Conservation (phyloP, 2,797 vertebrate species). For the Brotula barbata region DNA sequence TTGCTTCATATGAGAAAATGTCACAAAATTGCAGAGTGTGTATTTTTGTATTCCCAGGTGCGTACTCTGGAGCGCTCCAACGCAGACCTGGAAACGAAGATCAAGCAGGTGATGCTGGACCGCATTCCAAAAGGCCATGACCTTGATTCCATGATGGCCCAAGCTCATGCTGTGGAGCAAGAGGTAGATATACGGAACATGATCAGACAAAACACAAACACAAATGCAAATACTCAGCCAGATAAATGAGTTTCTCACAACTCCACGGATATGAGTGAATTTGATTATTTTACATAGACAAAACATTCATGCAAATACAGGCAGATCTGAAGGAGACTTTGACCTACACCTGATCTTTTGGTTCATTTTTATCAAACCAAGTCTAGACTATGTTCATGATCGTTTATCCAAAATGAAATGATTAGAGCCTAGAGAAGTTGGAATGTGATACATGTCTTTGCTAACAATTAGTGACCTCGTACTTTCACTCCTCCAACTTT, state of each 20-base stretch:
- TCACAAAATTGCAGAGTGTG: too few relatives aligned
- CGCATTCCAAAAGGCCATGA: slow-evolving; percentile 81
- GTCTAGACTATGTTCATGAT: slow-evolving; percentile 45
- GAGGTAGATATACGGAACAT: slow-evolving; percentile 68
- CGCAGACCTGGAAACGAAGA: slow-evolving; percentile 80
- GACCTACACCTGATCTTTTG: slow-evolving; percentile 3
- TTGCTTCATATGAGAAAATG: too few relatives aligned
- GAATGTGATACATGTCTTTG: slow-evolving; percentile 27
- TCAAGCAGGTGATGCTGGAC: slow-evolving; percentile 81
- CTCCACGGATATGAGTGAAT: not conserved
- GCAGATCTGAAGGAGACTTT: slow-evolving; percentile 3
- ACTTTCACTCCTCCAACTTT: too few relatives aligned
- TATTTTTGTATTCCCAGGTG: slow-evolving; percentile 65
- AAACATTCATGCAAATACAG: slow-evolving; percentile 43
- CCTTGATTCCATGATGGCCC: slow-evolving; percentile 81
- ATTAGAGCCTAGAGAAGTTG: slow-evolving; percentile 52
- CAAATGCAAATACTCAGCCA: not conserved
- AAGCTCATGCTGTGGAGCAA: slow-evolving; percentile 80
- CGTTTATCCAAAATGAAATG: slow-evolving; percentile 5
- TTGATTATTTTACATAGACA: slow-evolving; percentile 37
- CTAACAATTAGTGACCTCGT: not conserved
- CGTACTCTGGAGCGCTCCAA: slow-evolving; percentile 82
- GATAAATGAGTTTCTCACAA: not conserved
- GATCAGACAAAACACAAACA: not conserved
- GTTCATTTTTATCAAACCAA: slow-evolving; percentile 13